Evolutionary conservation across 2,797 vertebrate genomes (phyloP).

Genomic region (Alca torda): DNA sequence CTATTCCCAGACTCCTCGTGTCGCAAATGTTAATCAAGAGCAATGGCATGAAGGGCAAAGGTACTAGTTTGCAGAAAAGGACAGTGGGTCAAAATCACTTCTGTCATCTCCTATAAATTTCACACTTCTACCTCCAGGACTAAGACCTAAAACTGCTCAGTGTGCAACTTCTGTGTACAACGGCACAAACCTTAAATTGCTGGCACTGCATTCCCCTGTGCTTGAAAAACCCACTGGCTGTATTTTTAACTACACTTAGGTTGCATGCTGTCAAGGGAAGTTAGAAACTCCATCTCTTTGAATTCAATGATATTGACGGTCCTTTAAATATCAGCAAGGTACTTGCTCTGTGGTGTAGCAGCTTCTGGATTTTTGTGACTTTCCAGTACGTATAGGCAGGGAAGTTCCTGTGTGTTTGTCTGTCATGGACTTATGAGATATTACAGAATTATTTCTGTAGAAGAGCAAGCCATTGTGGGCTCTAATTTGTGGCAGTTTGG

Average conservation of each 20-base stretch:
- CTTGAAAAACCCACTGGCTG: constrained; percentile 32
- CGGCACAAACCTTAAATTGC: constrained; percentile 2
- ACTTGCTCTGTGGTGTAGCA: background rate
- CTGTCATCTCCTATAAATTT: constrained; percentile 46
- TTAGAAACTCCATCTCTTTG: constrained; percentile 37
- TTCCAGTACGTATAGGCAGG: background rate
- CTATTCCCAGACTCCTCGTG: background rate
- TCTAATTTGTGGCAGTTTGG: background rate
- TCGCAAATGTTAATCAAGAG: background rate
- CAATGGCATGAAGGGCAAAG: constrained; percentile 23
- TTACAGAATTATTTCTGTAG: background rate
- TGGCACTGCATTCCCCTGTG: constrained; percentile 15
- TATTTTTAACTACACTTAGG: constrained; percentile 64
- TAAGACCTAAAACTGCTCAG: constrained; percentile 24
- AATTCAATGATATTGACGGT: background rate
- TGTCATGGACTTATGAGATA: accelerated
- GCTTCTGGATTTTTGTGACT: background rate
- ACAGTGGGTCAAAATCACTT: constrained; percentile 27
- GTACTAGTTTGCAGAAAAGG: background rate
- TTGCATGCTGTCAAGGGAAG: constrained; percentile 30
- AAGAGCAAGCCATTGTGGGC: background rate
- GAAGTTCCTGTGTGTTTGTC: accelerated
- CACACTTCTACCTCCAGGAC: background rate
- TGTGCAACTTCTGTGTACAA: background rate
- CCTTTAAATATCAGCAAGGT: background rate